A percentile compares a stretch with the other conserved stretches of the same genome.
Conservation (phyloP, 2,797 vertebrate species). For the Eulemur albifrons region DNA sequence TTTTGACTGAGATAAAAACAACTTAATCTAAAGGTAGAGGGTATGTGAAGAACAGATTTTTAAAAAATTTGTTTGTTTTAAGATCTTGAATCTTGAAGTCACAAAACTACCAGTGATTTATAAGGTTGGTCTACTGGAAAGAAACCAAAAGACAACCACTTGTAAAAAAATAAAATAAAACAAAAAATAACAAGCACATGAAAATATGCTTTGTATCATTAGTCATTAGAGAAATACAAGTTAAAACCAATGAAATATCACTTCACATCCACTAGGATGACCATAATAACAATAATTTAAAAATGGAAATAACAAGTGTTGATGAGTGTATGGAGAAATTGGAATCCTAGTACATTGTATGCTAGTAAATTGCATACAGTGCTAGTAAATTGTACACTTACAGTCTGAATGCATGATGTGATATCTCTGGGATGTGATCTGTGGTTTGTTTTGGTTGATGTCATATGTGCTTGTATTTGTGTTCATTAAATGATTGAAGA, state of each 20-base stretch:
- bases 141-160: not conserved
- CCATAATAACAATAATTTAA: not conserved
- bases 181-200: not conserved
- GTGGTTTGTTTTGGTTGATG: constrained; percentile 13
- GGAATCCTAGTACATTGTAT: not conserved
- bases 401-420: constrained; percentile 9
- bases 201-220: not conserved
- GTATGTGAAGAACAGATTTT: not conserved
- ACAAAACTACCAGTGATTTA: not conserved
- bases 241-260: constrained; percentile 3
- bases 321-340: not conserved
- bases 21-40: not conserved
- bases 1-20: not conserved
- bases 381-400: not conserved
- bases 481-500: not conserved
- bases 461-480: not conserved
- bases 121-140: not conserved
- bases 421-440: not conserved
- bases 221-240: not conserved
- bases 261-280: not conserved
- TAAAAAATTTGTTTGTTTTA: not conserved
- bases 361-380: not conserved
- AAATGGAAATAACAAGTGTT: constrained; percentile 3
- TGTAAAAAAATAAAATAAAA: not conserved
- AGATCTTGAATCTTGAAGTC: not conserved